These are phyloP conservation scores for Ovis canadensis DNA, from an alignment of 2,113 vertebrate genomes.

Conservation along the genomic window DNA sequence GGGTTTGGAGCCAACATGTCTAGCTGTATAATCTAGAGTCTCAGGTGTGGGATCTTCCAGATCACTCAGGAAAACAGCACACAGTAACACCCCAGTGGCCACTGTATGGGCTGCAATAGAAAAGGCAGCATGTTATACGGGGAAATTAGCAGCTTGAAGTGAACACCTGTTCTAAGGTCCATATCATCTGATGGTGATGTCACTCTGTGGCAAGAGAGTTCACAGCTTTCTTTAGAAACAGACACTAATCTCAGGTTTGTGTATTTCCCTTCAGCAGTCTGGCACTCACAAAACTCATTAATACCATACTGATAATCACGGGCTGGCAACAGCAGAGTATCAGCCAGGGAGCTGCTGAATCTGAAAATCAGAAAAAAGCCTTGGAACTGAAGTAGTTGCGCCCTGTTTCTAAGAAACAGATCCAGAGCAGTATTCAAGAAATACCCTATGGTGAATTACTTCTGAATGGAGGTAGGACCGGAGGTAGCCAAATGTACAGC, in stretches of 20 bases:
- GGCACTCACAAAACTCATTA: background rate
- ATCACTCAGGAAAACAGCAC: constrained; percentile 8
- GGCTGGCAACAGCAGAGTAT: background rate
- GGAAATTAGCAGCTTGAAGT: background rate
- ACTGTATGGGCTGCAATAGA: background rate
- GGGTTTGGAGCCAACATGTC: background rate
- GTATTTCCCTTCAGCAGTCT: background rate
- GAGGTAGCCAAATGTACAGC: background rate
- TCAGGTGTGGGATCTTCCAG: background rate
- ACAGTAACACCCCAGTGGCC: background rate
- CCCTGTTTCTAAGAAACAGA: background rate
- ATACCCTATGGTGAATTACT: background rate
- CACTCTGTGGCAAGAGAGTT: background rate
- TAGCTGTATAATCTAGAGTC: background rate
- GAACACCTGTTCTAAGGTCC: background rate
- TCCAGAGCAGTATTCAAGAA: background rate
- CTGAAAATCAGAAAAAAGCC: background rate
- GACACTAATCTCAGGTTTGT: background rate
- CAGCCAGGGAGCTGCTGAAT: background rate
- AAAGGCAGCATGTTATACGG: background rate
- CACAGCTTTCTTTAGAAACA: background rate
- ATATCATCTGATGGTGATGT: background rate
- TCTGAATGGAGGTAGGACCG: background rate
- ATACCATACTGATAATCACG: background rate
- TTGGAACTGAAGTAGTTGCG: background rate